A percentile compares a stretch with the other conserved stretches of the same genome.
Conservation (phyloP, 2,797 vertebrate genomes). For the Coregonus ussuriensis region DNA sequence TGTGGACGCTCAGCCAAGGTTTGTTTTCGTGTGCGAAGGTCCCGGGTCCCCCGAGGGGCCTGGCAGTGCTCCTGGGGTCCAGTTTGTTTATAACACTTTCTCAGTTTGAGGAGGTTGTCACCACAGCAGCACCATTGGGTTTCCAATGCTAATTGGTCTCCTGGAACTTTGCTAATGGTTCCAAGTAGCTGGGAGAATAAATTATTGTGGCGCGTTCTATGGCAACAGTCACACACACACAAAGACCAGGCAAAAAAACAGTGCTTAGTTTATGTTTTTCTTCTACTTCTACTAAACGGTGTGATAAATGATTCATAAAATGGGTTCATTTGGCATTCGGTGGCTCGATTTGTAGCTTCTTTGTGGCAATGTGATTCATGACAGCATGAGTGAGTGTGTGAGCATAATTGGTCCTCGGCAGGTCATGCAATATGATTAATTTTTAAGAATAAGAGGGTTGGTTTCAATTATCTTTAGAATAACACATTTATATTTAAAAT, state of each 20-base stretch:
- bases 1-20: conserved; percentile 77
- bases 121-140: conserved; percentile 77
- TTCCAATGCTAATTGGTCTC: conserved; percentile 85
- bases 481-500: neutral
- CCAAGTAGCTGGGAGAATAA: conserved; percentile 82
- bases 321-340: conserved; percentile 67
- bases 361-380: conserved; percentile 75
- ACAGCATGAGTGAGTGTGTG: conserved; percentile 54
- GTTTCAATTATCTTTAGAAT: neutral
- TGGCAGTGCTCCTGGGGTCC: conserved; percentile 74
- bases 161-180: conserved; percentile 84
- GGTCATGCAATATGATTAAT: conserved; percentile 45
- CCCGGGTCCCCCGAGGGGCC: conserved; percentile 66
- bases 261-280: conserved; percentile 64
- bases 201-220: conserved; percentile 73
- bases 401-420: conserved; percentile 55
- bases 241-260: conserved; percentile 56
- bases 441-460: conserved; percentile 60
- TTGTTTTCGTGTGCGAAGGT: conserved; percentile 78
- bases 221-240: conserved; percentile 69
- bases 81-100: conserved; percentile 86
- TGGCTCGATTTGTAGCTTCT: conserved; percentile 62
- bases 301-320: conserved; percentile 78
- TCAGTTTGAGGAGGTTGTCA: conserved; percentile 84
- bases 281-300: conserved; percentile 63